Evolutionary conservation across 1,140 invertebrate species (phyloP).

Genomic region (Caerostris darwini): DNA sequence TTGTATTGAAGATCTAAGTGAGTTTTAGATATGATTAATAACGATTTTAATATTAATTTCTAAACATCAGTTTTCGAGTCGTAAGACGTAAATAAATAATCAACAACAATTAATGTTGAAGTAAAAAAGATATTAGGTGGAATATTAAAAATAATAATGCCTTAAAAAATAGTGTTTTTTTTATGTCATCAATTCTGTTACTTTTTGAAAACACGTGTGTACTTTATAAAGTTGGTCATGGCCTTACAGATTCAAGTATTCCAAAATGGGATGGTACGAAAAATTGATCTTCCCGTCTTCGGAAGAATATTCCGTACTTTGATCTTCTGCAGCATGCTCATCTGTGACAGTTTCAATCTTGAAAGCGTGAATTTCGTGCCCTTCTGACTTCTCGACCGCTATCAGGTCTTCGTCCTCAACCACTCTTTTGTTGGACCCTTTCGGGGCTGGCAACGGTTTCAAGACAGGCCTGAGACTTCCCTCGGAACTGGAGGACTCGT

Average conservation of each 20-base stretch:
- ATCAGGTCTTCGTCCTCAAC: constrained; percentile 72
- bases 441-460: constrained; percentile 60
- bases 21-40: too few relatives aligned
- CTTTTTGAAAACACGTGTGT: too few relatives aligned
- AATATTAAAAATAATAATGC: too few relatives aligned
- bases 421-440: constrained; percentile 26
- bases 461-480: constrained; percentile 14
- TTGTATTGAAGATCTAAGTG: too few relatives aligned
- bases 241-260: constrained; percentile 77
- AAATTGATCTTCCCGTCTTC: constrained; percentile 78
- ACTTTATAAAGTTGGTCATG: neutral
- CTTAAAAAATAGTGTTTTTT: too few relatives aligned
- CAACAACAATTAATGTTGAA: too few relatives aligned
- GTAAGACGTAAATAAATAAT: too few relatives aligned
- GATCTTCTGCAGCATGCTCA: neutral
- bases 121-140: too few relatives aligned
- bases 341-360: constrained; percentile 48
- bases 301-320: neutral
- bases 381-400: constrained; percentile 69
- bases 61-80: too few relatives aligned
- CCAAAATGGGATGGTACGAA: constrained; percentile 79
- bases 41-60: too few relatives aligned
- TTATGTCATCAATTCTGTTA: too few relatives aligned
- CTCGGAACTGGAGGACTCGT: neutral
- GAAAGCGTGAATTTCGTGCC: constrained; percentile 50